Evolutionary conservation across 2,113 vertebrate genomes (phyloP).

Genomic region (Herpetotheres cachinnans): DNA sequence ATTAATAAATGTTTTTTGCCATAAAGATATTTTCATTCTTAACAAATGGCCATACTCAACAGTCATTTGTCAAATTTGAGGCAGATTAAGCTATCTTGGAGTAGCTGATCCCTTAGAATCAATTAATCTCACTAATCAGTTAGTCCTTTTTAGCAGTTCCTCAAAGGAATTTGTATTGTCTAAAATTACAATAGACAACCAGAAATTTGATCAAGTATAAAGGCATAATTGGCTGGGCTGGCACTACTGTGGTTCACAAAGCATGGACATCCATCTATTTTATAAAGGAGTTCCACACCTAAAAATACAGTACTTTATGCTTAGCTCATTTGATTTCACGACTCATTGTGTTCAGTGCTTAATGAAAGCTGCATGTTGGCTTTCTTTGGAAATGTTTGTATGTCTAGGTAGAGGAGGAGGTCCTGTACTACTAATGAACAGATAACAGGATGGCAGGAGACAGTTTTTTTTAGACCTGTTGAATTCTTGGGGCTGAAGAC

Average conservation of each 20-base stretch:
- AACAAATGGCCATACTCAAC: not conserved
- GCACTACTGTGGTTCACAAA: not conserved
- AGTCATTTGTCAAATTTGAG: not conserved
- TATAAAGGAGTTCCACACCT: not conserved
- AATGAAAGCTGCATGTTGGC: not conserved
- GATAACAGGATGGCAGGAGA: not conserved
- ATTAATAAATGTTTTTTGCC: not conserved
- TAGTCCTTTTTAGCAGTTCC: not conserved
- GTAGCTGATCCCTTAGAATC: not conserved
- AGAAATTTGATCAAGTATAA: not conserved
- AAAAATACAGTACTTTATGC: not conserved
- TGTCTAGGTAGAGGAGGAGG: not conserved
- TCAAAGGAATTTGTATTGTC: not conserved
- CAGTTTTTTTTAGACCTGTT: not conserved
- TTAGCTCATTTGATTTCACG: not conserved
- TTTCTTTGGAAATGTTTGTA: not conserved
- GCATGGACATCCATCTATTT: not conserved
- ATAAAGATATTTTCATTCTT: not conserved
- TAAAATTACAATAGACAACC: not conserved
- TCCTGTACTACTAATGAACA: not conserved
- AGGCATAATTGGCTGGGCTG: not conserved
- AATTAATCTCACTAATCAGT: not conserved
- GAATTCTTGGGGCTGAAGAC: not conserved
- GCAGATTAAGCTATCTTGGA: not conserved
- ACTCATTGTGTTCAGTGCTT: rapidly evolving